Conservation (phyloP, 2,113 vertebrate genomes). For the Scartelaos histophorus region DNA sequence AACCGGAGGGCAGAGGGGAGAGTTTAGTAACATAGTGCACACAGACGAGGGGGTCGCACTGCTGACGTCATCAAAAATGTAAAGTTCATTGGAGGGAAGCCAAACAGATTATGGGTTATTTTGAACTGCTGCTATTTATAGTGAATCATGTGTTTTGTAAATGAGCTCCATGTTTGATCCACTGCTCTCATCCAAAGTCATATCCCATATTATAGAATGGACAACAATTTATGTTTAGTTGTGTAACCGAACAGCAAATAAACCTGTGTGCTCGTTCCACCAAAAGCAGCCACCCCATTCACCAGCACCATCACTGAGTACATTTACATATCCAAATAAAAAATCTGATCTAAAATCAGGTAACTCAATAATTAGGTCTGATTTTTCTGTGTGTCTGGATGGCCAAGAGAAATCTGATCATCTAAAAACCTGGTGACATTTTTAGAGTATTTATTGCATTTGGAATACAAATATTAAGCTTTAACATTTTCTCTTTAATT, state of each 20-base stretch:
- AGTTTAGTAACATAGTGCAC: slow-evolving; percentile 37
- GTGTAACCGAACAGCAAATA: neutral
- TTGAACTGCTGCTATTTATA: slow-evolving; percentile 40
- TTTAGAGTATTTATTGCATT: too few relatives aligned
- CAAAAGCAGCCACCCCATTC: too few relatives aligned
- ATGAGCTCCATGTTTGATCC: slow-evolving; percentile 21
- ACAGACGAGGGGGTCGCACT: slow-evolving; percentile 15
- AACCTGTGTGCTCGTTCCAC: too few relatives aligned
- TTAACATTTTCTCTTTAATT: too few relatives aligned
- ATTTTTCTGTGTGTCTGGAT: too few relatives aligned
- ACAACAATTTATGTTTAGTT: slow-evolving; percentile 29
- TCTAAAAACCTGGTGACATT: too few relatives aligned
- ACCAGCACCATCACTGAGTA: too few relatives aligned
- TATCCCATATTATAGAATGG: slow-evolving; percentile 25
- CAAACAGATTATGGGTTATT: slow-evolving; percentile 33
- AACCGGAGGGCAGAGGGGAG: slow-evolving; percentile 34
- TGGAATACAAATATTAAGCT: too few relatives aligned
- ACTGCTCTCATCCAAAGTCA: slow-evolving; percentile 16
- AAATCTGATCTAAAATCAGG: too few relatives aligned
- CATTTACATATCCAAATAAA: too few relatives aligned
- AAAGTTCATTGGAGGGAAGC: slow-evolving; percentile 54
- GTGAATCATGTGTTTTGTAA: slow-evolving; percentile 12
- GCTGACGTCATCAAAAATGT: slow-evolving; percentile 69
- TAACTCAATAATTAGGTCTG: too few relatives aligned
- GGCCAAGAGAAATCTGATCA: too few relatives aligned